These are phyloP conservation scores for Dromius quadrimaculatus DNA, from an alignment of 2,888 invertebrate genomes.

Conservation along the genomic window DNA sequence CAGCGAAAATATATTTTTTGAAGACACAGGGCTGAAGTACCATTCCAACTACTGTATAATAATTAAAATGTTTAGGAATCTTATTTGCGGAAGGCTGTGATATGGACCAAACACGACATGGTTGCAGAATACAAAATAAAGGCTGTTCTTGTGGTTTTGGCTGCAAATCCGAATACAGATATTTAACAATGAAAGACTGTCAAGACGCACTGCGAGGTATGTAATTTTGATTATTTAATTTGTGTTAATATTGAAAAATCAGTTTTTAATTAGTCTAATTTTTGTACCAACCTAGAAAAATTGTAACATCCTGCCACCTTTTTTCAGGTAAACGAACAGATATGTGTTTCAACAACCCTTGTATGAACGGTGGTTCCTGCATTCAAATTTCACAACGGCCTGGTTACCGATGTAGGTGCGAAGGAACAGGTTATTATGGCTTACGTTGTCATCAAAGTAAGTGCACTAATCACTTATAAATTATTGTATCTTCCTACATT, in stretches of 20 bases:
- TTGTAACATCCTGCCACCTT: too few species aligned
- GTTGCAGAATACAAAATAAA: conserved; percentile 74
- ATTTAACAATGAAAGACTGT: conserved; percentile 72
- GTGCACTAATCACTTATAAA: conserved; percentile 47
- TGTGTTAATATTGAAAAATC: neutral
- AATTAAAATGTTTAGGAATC: conserved; percentile 24
- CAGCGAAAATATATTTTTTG: too few species aligned
- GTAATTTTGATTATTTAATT: conserved; percentile 30
- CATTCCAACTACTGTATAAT: neutral
- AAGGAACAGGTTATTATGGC: conserved; percentile 82
- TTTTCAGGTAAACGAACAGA: conserved; percentile 69
- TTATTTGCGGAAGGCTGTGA: conserved; percentile 67
- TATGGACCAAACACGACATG: conserved; percentile 70
- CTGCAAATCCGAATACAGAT: conserved; percentile 76
- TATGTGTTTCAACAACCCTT: conserved; percentile 75
- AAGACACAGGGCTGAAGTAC: neutral
- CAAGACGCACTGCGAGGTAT: conserved; percentile 74
- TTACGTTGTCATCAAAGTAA: conserved; percentile 77
- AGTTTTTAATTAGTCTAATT: neutral
- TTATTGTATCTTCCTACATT: neutral
- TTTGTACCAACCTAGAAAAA: neutral
- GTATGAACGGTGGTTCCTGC: conserved; percentile 75
- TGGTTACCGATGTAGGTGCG: conserved; percentile 77
- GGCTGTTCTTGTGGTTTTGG: conserved; percentile 76
- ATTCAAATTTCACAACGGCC: conserved; percentile 76